These are phyloP conservation scores for Karalla daura DNA, from an alignment of 2,797 vertebrate species.

Conservation along the genomic window DNA sequence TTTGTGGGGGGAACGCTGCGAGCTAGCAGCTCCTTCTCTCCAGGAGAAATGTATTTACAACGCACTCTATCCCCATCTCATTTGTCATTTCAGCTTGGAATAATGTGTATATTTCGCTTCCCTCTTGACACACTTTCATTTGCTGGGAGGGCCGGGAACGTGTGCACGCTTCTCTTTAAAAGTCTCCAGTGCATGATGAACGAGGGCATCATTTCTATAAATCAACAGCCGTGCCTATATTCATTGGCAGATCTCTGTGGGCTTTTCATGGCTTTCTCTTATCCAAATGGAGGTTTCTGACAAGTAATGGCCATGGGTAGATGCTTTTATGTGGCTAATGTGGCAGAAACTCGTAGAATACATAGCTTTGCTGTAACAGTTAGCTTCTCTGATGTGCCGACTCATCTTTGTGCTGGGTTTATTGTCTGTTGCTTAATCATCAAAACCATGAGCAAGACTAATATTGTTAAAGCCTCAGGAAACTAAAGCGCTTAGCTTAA, in stretches of 20 bases:
- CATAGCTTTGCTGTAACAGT: not conserved
- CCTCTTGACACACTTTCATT: constrained; percentile 67
- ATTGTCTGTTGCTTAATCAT: too few relatives aligned
- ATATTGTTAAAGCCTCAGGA: not conserved
- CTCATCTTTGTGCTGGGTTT: not conserved
- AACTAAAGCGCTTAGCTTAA: not conserved
- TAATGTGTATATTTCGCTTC: constrained; percentile 67
- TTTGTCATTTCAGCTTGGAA: constrained; percentile 72
- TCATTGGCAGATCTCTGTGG: constrained; percentile 35
- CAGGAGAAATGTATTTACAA: constrained; percentile 73
- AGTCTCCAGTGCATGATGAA: constrained; percentile 62
- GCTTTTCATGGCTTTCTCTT: constrained; percentile 13
- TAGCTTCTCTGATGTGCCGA: not conserved
- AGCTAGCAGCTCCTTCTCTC: constrained; percentile 43
- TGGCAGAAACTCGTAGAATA: not conserved
- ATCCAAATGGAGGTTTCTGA: constrained; percentile 18
- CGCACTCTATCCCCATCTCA: constrained; percentile 49
- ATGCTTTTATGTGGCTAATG: constrained; percentile 10
- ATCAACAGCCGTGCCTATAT: constrained; percentile 59
- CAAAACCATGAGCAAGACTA: not conserved
- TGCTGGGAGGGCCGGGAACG: constrained; percentile 59
- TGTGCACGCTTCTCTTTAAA: constrained; percentile 61
- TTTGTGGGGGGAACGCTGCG: constrained; percentile 50
- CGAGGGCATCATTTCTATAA: constrained; percentile 64
- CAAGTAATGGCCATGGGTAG: constrained; percentile 22